Evolutionary conservation across 2,797 vertebrate species (phyloP).

Genomic region (Sebastes taczanowskii): DNA sequence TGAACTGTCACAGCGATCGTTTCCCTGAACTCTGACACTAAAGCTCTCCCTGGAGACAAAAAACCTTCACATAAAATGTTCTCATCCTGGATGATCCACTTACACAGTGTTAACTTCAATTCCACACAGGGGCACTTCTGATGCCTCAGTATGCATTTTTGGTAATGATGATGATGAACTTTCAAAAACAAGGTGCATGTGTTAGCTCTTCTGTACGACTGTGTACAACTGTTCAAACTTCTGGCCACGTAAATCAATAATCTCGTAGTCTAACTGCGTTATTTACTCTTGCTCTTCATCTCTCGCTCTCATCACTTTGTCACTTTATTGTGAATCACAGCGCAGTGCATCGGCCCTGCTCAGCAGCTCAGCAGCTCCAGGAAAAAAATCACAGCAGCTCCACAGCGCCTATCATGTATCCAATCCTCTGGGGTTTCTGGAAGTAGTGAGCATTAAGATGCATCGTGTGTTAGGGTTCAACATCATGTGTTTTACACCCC

Average conservation of each 20-base stretch:
- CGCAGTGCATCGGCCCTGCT: constrained; percentile 2
- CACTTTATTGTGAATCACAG: constrained; percentile 22
- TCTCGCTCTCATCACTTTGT: constrained; percentile 28
- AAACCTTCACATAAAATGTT: constrained; percentile 8
- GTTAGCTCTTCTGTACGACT: constrained; percentile 18
- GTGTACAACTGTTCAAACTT: constrained; percentile 26
- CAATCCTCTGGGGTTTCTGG: constrained; percentile 46
- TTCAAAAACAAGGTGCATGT: constrained; percentile 7
- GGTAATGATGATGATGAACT: constrained; percentile 21
- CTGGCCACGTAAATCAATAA: constrained; percentile 31
- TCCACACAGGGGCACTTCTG: background rate
- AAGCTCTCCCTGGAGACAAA: background rate
- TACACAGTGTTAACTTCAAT: background rate
- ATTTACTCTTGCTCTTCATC: constrained; percentile 14
- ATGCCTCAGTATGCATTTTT: background rate
- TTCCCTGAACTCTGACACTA: background rate
- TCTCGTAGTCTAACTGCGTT: constrained; percentile 19
- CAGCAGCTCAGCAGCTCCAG: constrained; percentile 13
- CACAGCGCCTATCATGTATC: constrained; percentile 38
- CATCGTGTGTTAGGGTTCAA: constrained; percentile 28
- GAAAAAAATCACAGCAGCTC: constrained; percentile 27
- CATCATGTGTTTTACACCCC: constrained; percentile 21
- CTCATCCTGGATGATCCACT: background rate
- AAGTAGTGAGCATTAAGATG: constrained; percentile 52
- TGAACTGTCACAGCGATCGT: background rate